phyloP scores from a whole-genome alignment of 2,797 vertebrate genomes.

The Anguilla anguilla region DNA sequence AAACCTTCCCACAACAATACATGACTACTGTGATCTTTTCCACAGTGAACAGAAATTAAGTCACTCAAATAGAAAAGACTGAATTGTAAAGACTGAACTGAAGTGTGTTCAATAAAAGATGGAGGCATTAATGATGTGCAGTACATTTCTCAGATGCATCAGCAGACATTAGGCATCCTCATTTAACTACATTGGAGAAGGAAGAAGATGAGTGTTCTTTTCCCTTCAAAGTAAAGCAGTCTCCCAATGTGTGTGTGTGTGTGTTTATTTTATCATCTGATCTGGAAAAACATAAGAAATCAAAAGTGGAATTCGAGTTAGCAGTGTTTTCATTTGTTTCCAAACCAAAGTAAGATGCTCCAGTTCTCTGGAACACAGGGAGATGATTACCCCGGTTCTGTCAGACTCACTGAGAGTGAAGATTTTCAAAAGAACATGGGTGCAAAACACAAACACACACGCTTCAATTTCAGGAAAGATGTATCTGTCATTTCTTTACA shows the following conservation, averaged over 20 bases:
- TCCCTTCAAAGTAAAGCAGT: neutral
- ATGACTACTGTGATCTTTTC: neutral
- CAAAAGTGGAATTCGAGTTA: slow-evolving; percentile 72
- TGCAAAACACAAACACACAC: slow-evolving; percentile 74
- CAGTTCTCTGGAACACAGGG: slow-evolving; percentile 66
- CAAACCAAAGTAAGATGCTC: slow-evolving; percentile 67
- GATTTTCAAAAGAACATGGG: slow-evolving; percentile 79
- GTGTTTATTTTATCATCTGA: neutral
- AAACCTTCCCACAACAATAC: neutral
- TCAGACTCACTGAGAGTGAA: slow-evolving; percentile 71
- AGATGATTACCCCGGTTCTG: slow-evolving; percentile 73
- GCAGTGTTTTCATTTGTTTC: slow-evolving; percentile 63
- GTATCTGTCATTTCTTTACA: slow-evolving; percentile 60
- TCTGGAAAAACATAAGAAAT: slow-evolving; percentile 11
- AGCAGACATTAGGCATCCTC: neutral
- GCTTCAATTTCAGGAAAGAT: slow-evolving; percentile 68
- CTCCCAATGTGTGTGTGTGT: neutral
- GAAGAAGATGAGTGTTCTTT: neutral
- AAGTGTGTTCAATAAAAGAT: neutral
- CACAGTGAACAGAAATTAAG: neutral
- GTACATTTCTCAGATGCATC: neutral
- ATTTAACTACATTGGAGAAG: neutral
- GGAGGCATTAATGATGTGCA: neutral
- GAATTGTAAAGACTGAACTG: neutral
- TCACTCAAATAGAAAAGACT: neutral